These are phyloP conservation scores for Dinocampus coccinellae DNA, from an alignment of 2,888 invertebrate genomes.

Conservation along the genomic window DNA sequence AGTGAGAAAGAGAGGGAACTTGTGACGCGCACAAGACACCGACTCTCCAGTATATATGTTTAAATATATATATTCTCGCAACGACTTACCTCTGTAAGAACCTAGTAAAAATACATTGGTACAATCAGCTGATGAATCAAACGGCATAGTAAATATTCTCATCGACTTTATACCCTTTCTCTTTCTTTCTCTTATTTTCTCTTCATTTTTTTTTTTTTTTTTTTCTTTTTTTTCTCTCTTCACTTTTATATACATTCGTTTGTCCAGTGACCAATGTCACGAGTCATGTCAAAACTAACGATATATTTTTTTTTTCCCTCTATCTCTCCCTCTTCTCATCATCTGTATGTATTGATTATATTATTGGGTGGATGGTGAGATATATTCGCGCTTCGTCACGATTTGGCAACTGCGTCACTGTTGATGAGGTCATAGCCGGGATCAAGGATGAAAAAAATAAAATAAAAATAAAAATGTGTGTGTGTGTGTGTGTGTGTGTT, in stretches of 20 bases:
- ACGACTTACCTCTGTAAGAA: constrained; percentile 45
- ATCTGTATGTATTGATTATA: constrained; percentile 10
- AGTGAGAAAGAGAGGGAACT: not conserved
- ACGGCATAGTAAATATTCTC: constrained; percentile 60
- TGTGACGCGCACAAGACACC: constrained; percentile 28
- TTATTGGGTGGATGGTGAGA: constrained; percentile 1
- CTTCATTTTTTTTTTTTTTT: constrained; percentile 41
- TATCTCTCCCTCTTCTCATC: constrained; percentile 35
- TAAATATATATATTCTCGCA: not conserved
- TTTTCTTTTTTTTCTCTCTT: not conserved
- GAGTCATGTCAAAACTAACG: constrained; percentile 55
- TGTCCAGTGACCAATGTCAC: not conserved
- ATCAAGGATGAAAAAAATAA: constrained; percentile 35
- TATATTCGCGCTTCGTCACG: constrained; percentile 27
- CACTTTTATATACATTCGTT: not conserved
- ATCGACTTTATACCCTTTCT: constrained; percentile 39
- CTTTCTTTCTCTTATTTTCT: constrained; percentile 45
- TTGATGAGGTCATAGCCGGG: constrained; percentile 23
- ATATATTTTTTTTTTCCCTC: constrained; percentile 40
- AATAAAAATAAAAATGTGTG: constrained; percentile 5
- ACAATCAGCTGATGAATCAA: constrained; percentile 62
- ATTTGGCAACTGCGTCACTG: constrained; percentile 36
- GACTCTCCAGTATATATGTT: constrained; percentile 15
- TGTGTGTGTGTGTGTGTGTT: too few relatives aligned
- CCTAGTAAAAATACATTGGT: constrained; percentile 54